Evolutionary conservation across 2,797 vertebrate genomes (phyloP), one percentile per base, ranked within the genome.

Genomic region (Hypotaenidia philippensis): DNA sequence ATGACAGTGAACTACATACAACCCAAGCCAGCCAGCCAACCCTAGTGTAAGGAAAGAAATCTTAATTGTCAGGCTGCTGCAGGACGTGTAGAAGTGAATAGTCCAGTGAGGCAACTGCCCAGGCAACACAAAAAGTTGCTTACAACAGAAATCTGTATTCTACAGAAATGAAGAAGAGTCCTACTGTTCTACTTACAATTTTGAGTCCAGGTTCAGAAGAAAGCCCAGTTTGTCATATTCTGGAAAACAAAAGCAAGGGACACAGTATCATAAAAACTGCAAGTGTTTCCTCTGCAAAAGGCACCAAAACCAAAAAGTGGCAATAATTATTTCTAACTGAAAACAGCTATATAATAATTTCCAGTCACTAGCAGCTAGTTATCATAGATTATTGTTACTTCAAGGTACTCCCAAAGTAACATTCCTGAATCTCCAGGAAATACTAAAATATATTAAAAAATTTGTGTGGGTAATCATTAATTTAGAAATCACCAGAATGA

Each of bases 171-270:
- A 90, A 92, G 53, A 84, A 45, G 9, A 75, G 25, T 83, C 86
- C 60, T 55, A 55, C 66, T 45, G 40, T 59, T 97, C 32, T 98
- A 99, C 99, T 99, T 97, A 99, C 99, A 99, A 93, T 98, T 99
- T 99, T 61, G 98, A 98, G 94, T 99, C 99, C 98, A 99, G 97
- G 96, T 99, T 98, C 97, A 99, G 98, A 91, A 99, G 98, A 97
- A 99, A 99, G 96, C 99, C 99, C 97, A 99, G 98, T 81, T 98
- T 99, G 97, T 99, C 99, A 97, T 99, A 99, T 96, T 99, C 99
- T 99, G 98, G 79, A 98, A 98, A 94, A 98, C 90, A 98, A 96
- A 97, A 97, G 70, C 86, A 96, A 94, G 91, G 87, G n/a, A 95
- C 50, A 96, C 17, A 71, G 21, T 59, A 91, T 93, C 72, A 94